These are phyloP conservation scores for Proteles cristata DNA, from an alignment of 2,113 vertebrate genomes.

Conservation along the genomic window DNA sequence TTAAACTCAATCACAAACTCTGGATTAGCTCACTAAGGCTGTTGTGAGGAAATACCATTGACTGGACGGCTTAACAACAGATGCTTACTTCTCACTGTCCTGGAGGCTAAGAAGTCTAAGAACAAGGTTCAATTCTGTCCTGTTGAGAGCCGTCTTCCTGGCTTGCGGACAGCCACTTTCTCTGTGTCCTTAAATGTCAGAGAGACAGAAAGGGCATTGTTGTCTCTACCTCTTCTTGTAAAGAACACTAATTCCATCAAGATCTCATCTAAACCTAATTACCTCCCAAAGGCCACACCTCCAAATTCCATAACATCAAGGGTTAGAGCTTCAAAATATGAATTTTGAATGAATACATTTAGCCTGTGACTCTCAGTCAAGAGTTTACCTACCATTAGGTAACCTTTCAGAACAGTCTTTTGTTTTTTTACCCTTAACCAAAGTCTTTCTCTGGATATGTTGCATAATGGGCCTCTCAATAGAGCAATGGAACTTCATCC, in stretches of 20 bases:
- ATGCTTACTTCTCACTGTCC: no score
- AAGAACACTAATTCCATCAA: not conserved
- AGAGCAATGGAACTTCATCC: not conserved
- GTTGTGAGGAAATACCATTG: not conserved
- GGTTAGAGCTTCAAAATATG: not conserved
- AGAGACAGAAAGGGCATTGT: not conserved
- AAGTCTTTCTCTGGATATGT: not conserved
- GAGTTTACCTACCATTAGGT: not conserved
- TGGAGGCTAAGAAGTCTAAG: not conserved
- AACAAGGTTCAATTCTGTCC: not conserved
- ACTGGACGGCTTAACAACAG: not conserved
- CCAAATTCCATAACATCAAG: not conserved
- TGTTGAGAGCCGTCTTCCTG: not conserved
- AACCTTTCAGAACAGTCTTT: not conserved
- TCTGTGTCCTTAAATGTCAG: not conserved
- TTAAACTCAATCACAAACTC: not conserved
- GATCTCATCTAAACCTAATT: not conserved
- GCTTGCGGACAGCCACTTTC: not conserved
- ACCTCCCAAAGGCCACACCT: not conserved
- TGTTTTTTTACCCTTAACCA: not conserved
- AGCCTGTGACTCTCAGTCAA: not conserved
- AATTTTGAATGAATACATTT: not conserved
- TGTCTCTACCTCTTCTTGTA: not conserved
- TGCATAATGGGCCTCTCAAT: rapidly evolving
- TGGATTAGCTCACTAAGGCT: not conserved